A percentile compares a stretch with the other conserved stretches of the same genome.
These are phyloP conservation scores for Brachyopa scutellaris DNA, from an alignment of 2,888 invertebrate genomes.

Conservation along the genomic window DNA sequence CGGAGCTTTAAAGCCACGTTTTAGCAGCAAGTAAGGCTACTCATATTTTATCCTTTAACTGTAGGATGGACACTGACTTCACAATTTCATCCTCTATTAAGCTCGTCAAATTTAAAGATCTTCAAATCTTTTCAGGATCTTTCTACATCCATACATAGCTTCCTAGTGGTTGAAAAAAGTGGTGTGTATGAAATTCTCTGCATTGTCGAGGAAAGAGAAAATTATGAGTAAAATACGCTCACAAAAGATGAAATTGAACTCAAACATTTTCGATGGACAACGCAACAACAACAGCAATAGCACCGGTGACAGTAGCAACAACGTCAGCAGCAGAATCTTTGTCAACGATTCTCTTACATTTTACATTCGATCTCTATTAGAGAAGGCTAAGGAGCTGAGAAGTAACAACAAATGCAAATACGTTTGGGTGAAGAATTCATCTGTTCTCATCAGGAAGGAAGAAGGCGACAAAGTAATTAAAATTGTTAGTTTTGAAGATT, in stretches of 20 bases:
- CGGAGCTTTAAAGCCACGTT: too few species aligned
- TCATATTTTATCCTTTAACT: too few species aligned
- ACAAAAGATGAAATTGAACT: neutral
- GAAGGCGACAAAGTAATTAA: neutral
- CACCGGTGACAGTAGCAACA: neutral
- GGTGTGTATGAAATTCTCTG: neutral
- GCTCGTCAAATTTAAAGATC: too few species aligned
- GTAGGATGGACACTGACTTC: too few species aligned
- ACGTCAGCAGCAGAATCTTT: neutral
- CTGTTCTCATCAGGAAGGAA: neutral
- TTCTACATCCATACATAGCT: too few species aligned
- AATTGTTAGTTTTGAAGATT: neutral
- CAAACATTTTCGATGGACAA: too few species aligned
- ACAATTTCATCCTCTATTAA: too few species aligned
- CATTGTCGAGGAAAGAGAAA: neutral
- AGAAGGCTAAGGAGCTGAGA: neutral
- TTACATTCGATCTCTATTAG: neutral
- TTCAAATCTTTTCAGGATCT: too few species aligned
- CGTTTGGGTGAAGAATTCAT: neutral
- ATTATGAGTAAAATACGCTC: too few species aligned
- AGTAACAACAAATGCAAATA: neutral
- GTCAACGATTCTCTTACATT: neutral
- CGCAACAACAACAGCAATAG: too few species aligned
- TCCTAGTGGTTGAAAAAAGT: too few species aligned
- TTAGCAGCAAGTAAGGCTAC: too few species aligned